phyloP scores from a whole-genome alignment of 2,888 invertebrate genomes.

The Sceliomorpha sp. region DNA sequence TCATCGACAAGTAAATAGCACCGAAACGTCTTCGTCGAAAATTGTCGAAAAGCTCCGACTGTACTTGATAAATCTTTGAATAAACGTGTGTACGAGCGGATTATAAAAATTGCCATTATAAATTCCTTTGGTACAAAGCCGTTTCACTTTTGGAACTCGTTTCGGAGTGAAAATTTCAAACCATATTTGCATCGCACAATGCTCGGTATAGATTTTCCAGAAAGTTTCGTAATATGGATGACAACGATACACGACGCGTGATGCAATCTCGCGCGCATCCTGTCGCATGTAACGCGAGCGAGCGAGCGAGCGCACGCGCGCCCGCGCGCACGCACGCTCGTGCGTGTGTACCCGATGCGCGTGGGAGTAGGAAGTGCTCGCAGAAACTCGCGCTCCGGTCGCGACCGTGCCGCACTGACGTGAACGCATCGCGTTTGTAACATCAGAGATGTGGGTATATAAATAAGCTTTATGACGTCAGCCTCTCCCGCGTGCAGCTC shows the following conservation, averaged over 20 bases:
- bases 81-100: no score
- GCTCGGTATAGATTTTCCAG: constrained; percentile 30
- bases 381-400: constrained; percentile 37
- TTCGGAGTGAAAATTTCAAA: no score
- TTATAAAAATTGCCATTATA: no score
- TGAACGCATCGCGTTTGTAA: constrained; percentile 39
- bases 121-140: no score
- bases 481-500: constrained; percentile 33
- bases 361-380: constrained; percentile 33
- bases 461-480: constrained; percentile 69
- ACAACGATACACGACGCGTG: constrained; percentile 20
- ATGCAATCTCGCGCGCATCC: constrained; percentile 41
- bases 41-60: no score
- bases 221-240: constrained; percentile 39
- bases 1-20: no score
- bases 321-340: background rate
- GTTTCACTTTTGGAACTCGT: no score
- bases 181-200: constrained; percentile 24
- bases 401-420: no score
- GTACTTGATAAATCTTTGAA: no score
- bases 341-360: constrained; percentile 13
- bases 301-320: constrained; percentile 33
- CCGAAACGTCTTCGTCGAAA: no score
- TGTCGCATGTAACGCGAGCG: constrained; percentile 26
- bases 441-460: constrained; percentile 45